Conservation (phyloP, 2,888 invertebrate species). For the Corbicula japonica region DNA sequence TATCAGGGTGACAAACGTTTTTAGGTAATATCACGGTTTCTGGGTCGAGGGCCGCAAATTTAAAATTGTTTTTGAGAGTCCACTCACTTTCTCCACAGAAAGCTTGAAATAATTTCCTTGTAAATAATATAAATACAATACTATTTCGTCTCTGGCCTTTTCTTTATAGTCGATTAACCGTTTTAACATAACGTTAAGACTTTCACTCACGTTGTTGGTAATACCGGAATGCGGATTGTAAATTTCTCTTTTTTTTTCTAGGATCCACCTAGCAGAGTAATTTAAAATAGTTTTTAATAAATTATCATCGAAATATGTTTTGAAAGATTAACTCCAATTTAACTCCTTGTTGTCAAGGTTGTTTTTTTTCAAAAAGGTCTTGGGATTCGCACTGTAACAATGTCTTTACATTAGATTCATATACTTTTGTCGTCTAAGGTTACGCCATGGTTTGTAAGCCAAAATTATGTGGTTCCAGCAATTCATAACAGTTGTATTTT, state of each 20-base stretch:
- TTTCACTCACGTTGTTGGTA: constrained; percentile 48
- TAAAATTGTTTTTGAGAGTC: constrained; percentile 11
- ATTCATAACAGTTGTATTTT: constrained; percentile 12
- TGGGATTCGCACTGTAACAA: constrained; percentile 21
- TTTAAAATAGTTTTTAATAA: not conserved
- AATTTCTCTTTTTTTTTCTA: constrained; percentile 23
- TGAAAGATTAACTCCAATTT: constrained; percentile 32
- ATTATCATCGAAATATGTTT: constrained; percentile 21
- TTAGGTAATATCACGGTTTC: not conserved
- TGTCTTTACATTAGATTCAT: constrained; percentile 16
- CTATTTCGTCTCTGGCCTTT: constrained; percentile 30
- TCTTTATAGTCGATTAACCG: constrained; percentile 46
- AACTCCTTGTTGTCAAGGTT: not conserved
- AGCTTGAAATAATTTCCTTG: constrained; percentile 31
- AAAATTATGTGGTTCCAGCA: constrained; percentile 49
- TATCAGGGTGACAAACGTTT: constrained; percentile 3
- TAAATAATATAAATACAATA: constrained; percentile 36
- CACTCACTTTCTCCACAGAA: too few species aligned
- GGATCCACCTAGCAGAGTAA: constrained; percentile 15
- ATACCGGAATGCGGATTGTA: constrained; percentile 38
- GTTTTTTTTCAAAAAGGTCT: constrained; percentile 16
- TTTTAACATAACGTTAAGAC: constrained; percentile 40
- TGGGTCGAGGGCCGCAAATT: not conserved
- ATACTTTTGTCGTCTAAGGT: constrained; percentile 37
- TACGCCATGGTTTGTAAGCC: constrained; percentile 26